Evolutionary conservation across 2,888 invertebrate genomes (phyloP), one percentile per base, ranked within the genome.

Genomic region (Sarcophaga subvicina): DNA sequence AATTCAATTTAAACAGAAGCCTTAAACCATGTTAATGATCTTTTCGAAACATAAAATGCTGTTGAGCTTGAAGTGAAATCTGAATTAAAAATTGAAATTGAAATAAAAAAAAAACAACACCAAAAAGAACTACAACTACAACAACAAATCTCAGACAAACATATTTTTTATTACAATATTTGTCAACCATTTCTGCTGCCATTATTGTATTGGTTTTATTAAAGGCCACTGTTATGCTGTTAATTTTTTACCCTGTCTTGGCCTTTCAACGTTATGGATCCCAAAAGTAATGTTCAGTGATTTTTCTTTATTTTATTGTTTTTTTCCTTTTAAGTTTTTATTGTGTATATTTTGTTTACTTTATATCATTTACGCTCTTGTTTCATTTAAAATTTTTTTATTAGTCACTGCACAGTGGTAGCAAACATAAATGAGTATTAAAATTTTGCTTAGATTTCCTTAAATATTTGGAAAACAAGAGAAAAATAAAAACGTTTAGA

Each of bases 221-320:
- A 54, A 54, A 54, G 17, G 49, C 27, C 59, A 59, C n/a, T 78
- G 72, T 76, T 80, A 72, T 72, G 80, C 80, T 45, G 70, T 78
- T 49, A 63, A 72, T 78, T 75, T 84, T 78, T 81, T 81, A 80
- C 80, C 73, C 80, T 69, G 83, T 78, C 80, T 73, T 17, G 80
- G 60, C 63, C 62, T 76, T 37, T 80, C 76, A 78, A 82, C 67
- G 91, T 91, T 89, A 93, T 93, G 93, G 93, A 93, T 93, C 91
- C 91, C 89, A 93, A 93, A 92, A 93, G 93, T 93, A 92, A 93
- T 90, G 87, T 90, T 89, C 87, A 83, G 87, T 87, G 77, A 85
- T 88, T 86, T 87, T 80, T 86, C 83, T 81, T 82, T 81, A 12
- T 86, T 66, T 59, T 45, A 22, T 69, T 64, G 49, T 54, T 54